Percentiles rank a stretch among this genome's conserved stretches.
Conservation (phyloP, 2,113 vertebrate species). For the Ptyas mucosa region DNA sequence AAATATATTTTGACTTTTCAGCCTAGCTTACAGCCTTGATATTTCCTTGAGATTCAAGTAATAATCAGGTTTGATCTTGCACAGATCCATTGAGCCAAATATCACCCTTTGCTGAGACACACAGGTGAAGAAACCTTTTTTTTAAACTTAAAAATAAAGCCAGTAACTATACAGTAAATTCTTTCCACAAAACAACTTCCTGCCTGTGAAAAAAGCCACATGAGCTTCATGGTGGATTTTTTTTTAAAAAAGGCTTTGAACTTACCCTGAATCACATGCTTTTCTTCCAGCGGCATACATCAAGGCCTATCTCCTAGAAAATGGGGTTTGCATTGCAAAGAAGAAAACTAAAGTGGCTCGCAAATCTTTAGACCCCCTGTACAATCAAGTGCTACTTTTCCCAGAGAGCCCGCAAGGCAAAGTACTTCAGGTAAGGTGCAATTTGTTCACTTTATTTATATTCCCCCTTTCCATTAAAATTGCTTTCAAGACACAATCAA, state of each 20-base stretch:
- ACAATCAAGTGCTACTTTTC: slow-evolving; percentile 97
- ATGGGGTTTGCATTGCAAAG: slow-evolving; percentile 90
- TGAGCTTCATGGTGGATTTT: background rate
- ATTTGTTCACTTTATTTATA: background rate
- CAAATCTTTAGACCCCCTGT: slow-evolving; percentile 94
- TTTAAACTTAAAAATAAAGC: background rate
- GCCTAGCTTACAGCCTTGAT: background rate
- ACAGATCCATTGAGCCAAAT: background rate
- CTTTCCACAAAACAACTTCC: background rate
- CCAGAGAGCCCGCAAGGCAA: slow-evolving; percentile 94
- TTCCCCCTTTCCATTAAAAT: background rate
- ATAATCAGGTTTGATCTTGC: background rate
- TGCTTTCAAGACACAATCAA: background rate
- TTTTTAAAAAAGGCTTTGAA: background rate
- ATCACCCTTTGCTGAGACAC: background rate
- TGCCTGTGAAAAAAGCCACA: background rate
- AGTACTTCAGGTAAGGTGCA: slow-evolving; percentile 87
- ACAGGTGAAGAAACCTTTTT: background rate
- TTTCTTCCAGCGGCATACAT: slow-evolving; percentile 89
- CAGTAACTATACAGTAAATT: background rate
- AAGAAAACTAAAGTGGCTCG: slow-evolving; percentile 98
- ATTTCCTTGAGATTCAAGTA: background rate
- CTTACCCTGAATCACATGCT: background rate
- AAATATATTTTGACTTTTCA: background rate
- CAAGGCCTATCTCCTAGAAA: slow-evolving; percentile 96